Evolutionary conservation across 2,797 vertebrate genomes (phyloP), one percentile per base, ranked within the genome.

Genomic region (Sarcoramphus papa): DNA sequence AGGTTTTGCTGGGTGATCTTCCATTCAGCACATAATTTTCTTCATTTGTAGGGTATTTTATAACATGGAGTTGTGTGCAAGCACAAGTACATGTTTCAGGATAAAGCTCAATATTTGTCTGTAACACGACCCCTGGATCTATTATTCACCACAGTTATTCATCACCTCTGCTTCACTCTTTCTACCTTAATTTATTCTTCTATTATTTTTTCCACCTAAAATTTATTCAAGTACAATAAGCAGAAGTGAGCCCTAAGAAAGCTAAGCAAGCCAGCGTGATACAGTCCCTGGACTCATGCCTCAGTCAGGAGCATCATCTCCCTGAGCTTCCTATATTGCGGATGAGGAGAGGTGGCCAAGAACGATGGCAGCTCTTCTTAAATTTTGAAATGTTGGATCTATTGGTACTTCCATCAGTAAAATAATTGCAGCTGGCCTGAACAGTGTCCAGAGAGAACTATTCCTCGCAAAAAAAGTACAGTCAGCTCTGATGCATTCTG

Each of bases 51-150:
- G 25, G 27, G 64, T 33, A 21, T 80, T 91, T 37, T 43, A 22
- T 40, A 69, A 48, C 0, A 0, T 37, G 80, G 67, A 64, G 16
- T 62, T 69, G n/a, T 62, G 31, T 62, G n/a, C 35, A 54, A 88
- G 59, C 2, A 7, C 35, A 57, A 40, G 19, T 16, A 31, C 30
- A 6, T 45, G 31, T 73, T 65, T 48, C 35, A 47, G 19, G 35
- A 23, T 17, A 80, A 80, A 86, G 16, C 28, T 73, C 21, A 54
- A 1, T 35, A 41, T 83, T 69, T 78, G 4, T 50, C 65, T 75
- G 12, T 60, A 81, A 72, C 20, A 8, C 0, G 1, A 53, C 8
- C 9, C 5, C 3, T 41, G 53, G 19, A 22, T 70, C 24, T 64
- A 0, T 48, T 72, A 37, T 57, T 64, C 45, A 22, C 37, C 45